Base-by-base conservation (phyloP, 2,888 invertebrate genomes). In the Bibio marci region DNA sequence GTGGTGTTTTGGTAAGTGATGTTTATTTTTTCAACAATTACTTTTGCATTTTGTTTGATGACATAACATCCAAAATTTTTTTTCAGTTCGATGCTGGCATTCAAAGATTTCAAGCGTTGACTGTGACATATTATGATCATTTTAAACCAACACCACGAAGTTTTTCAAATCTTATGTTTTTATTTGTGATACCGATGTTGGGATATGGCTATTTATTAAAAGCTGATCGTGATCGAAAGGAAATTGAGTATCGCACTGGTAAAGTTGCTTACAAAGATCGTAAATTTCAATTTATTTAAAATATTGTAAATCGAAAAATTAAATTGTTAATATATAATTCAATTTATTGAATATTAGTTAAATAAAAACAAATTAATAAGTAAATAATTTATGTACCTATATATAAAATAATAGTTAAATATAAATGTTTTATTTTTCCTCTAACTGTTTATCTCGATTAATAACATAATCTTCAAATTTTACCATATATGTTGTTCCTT, bases 401-500 rank as follows among this genome's bases (percentile, higher is more conserved):
- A n/a, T n/a, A n/a, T n/a, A n/a, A n/a, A n/a, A n/a, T n/a, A n/a
- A n/a, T n/a, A n/a, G n/a, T n/a, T n/a, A n/a, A n/a, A n/a, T n/a
- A n/a, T n/a, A n/a, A n/a, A n/a, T n/a, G n/a, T n/a, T n/a, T 70
- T 73, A 83, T 63, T 83, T 75, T 47, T 88, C 87, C 64, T 92
- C 92, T 44, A 91, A 64, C 50, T 86, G 82, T 57, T 91, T 92
- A 56, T 94, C 92, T 50, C 92, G 70, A 3, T 79, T 69, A 49
- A 92, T 81, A 38, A 94, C 92, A 26, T 80, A 73, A 55, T 94
- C 92, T 49, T 95, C 94, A 63, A 95, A 94, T 63, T 92, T 91
- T 8, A 98, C 91, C 87, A 97, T 92, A 57, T 95, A 98, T 0
- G 97, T 95, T 8, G 97, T 97, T 30, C 95, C 98, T 60, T 97